Evolutionary conservation across 2,797 vertebrate species (phyloP).

Genomic region (Gobionotothen gibberifrons): DNA sequence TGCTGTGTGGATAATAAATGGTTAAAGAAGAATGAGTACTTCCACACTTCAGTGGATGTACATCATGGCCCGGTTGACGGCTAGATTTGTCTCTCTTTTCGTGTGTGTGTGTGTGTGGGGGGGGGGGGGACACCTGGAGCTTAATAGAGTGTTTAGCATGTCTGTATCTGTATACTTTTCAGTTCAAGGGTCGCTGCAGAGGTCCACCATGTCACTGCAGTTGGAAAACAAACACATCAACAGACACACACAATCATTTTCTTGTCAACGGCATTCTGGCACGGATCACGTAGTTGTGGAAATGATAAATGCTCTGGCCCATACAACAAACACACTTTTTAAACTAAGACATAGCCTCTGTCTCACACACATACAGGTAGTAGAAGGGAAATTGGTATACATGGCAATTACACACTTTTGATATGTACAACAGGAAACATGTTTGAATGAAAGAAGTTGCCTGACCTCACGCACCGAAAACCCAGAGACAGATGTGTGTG

Average conservation of each 20-base stretch:
- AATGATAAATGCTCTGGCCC: constrained; percentile 49
- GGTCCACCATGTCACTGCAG: constrained; percentile 50
- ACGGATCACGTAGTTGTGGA: constrained; percentile 52
- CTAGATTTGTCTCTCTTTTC: constrained; percentile 5
- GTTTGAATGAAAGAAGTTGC: constrained; percentile 28
- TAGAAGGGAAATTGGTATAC: background rate
- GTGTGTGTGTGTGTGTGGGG: constrained; percentile 17
- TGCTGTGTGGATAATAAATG: constrained; percentile 36
- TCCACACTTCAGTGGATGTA: constrained; percentile 24
- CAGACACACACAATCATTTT: constrained; percentile 55
- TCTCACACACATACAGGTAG: constrained; percentile 2
- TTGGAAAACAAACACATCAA: constrained; percentile 74
- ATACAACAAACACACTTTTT: constrained; percentile 31
- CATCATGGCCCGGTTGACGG: constrained; percentile 10
- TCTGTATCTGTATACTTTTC: constrained; percentile 69
- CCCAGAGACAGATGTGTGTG: constrained; percentile 42
- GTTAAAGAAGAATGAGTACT: constrained; percentile 40
- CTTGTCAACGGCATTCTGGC: constrained; percentile 59
- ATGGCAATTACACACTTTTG: constrained; percentile 7
- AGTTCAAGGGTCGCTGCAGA: constrained; percentile 72
- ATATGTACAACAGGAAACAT: constrained; percentile 41
- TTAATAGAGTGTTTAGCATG: constrained; percentile 68
- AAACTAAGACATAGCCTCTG: constrained; percentile 20
- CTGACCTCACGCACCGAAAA: constrained; percentile 37
- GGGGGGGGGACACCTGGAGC: constrained; percentile 71